Evolutionary conservation across 2,113 vertebrate species (phyloP), one percentile per base, ranked within the genome.

Genomic region (Coptodon bakossiorum): DNA sequence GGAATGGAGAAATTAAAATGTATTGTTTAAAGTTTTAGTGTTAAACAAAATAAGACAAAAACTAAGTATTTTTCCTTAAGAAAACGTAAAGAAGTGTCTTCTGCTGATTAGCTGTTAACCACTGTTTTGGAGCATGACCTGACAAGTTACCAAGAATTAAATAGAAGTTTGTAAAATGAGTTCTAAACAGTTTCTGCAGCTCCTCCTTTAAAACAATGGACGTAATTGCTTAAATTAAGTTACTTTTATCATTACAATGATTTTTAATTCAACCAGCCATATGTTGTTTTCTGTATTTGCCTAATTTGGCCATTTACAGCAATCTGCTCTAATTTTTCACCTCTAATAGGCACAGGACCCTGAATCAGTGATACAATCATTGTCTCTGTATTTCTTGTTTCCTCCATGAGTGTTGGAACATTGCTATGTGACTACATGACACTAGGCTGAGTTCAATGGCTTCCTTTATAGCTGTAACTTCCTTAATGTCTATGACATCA

Each of bases 401-500:
- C 43, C 81, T 83, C 22, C 4, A 48, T 40, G 82, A 84, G 85
- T 50, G 4, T 68, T 86, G 90, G 90, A 92, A 92, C 84, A 86
- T 90, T 89, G 19, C 79, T 85, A 83, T 50, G 89, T 91, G 90
- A 93, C 93, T 87, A 95, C 92, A 95, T 87, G 93, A 91, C 91
- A 93, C 83, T 83, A 50, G 88, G 57, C 86, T 91, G 50, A 45
- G 53, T 89, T 96, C 93, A 96, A 92, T 94, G 90, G 91, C 63
- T 86, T 94, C 94, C 93, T 96, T 96, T 95, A 95, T 94, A 53
- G 85, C 91, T 90, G 87, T 88, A 95, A 90, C 85, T 94, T 93
- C 90, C 94, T 93, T 95, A 87, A 95, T 91, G 91, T 81, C 86
- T 89, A 95, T 96, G 94, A 96, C 94, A 91, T 96, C 96, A 96